These are phyloP conservation scores for Berghia stephanieae DNA, from an alignment of 1,140 invertebrate genomes.

Conservation along the genomic window DNA sequence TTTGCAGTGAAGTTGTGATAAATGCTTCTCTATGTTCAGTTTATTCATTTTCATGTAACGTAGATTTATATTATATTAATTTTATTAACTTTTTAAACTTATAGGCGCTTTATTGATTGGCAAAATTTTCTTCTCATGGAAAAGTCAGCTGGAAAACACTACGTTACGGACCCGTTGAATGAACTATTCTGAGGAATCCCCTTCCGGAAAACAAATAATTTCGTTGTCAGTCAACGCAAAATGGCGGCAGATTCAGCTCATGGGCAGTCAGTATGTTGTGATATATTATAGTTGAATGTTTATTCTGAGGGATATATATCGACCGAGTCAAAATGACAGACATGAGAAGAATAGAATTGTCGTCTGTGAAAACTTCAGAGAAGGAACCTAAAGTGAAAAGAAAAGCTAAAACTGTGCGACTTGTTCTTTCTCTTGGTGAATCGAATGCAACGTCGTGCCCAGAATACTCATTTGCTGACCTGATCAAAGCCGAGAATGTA, in stretches of 20 bases:
- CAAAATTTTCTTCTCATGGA: too few relatives aligned
- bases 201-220: conserved; percentile 9
- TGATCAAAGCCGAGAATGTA: conserved; percentile 25
- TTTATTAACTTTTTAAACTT: too few relatives aligned
- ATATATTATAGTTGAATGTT: too few relatives aligned
- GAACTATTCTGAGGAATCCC: conserved; percentile 13
- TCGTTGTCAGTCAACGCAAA: conserved; percentile 30
- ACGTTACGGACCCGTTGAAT: too few relatives aligned
- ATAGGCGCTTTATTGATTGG: too few relatives aligned
- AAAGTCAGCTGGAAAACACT: too few relatives aligned
- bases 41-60: too few relatives aligned
- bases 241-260: conserved; percentile 35
- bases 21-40: too few relatives aligned
- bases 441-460: conserved; percentile 20
- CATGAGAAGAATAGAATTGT: conserved; percentile 24
- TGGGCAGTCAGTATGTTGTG: too few relatives aligned
- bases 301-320: too few relatives aligned
- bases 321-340: conserved; percentile 30
- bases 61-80: too few relatives aligned
- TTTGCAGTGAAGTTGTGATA: too few relatives aligned
- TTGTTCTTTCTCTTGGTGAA: conserved; percentile 23
- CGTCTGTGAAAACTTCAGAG: background rate
- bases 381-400: conserved; percentile 26
- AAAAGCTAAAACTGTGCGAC: conserved; percentile 15
- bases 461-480: conserved; percentile 29